phyloP scores from a whole-genome alignment of 2,797 vertebrate species.

The Morus bassanus region DNA sequence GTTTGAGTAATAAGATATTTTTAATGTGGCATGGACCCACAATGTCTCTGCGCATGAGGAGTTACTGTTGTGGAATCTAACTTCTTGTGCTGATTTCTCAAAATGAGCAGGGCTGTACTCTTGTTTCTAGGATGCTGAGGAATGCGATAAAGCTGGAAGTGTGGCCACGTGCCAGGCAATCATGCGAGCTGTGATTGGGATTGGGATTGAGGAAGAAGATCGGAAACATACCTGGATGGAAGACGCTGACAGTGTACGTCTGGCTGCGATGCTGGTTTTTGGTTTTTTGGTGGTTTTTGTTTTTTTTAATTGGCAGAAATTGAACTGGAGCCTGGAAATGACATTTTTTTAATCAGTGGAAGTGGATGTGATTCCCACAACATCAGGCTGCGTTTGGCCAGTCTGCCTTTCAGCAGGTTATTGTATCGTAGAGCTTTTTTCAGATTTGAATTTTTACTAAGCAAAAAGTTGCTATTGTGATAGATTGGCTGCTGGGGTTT shows the following conservation, averaged over 20 bases:
- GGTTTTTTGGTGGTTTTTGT: neutral
- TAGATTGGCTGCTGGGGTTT: neutral
- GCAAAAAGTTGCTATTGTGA: neutral
- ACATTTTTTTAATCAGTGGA: neutral
- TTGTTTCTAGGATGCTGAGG: constrained; percentile 88
- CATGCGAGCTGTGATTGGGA: constrained; percentile 94
- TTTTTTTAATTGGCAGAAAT: neutral
- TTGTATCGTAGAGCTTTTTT: neutral
- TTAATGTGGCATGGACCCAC: neutral
- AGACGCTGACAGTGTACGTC: constrained; percentile 92
- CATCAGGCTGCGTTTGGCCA: neutral
- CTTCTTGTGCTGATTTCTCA: neutral
- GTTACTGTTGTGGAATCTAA: neutral
- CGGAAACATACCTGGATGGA: constrained; percentile 99
- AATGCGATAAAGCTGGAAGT: constrained; percentile 96
- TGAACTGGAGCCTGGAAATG: neutral
- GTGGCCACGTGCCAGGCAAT: constrained; percentile 96
- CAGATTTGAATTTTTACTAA: neutral
- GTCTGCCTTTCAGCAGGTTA: neutral
- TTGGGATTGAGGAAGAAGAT: constrained; percentile 97
- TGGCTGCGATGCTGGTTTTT: neutral
- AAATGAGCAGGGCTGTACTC: neutral
- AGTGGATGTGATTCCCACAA: neutral
- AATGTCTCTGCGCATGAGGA: fast-evolving
- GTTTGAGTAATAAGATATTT: neutral